Evolutionary conservation across 2,113 vertebrate species (phyloP), one percentile per base, ranked within the genome.

Genomic region (Dendrocopos noguchii): DNA sequence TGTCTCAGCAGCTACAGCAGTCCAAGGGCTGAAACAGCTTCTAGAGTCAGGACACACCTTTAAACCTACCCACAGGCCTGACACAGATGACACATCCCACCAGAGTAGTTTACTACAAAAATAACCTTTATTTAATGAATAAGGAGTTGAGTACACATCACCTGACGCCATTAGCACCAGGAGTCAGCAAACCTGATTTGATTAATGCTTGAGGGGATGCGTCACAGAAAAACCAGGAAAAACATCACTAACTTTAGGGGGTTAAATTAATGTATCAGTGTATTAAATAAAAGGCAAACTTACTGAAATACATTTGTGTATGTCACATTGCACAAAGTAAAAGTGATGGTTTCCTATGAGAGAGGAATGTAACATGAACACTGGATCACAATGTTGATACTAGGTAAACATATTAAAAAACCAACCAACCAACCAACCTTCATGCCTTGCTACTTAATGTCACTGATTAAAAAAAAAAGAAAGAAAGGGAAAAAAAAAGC

Each of bases 61-160:
- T 55, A 70, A 73, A 57, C 44, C 66, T 60, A 25, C 44, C 24
- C 42, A 31, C 42, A 64, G 29, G n/a, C 34, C 64, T 86, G 57
- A 31, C 10, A 76, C 0, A 64, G n/a, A 90, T 42, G 25, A 94
- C 87, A 92, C 79, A 66, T 67, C 61, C 57, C 77, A 88, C 53
- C 44, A 81, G 27, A 80, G 36, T 3, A 42, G 50, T 76, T 81
- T 79, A 68, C 55, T 92, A 76, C 50, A 80, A 92, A 95, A 59
- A 52, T 52, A 57, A 91, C n/a, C 61, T 96, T 96, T 93, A 94
- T 95, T 95, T 84, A 81, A 50, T 73, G 39, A 79, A 39, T 65
- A 87, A 71, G 31, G 68, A 65, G 39, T 75, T 34, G 50, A 52
- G 34, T 72, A 93, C 47, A 81, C 14, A 92, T 44, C 36, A 57